Evolutionary conservation across 2,888 invertebrate genomes (phyloP), one percentile per base, ranked within the genome.

Genomic region (Drosophila incognita): DNA sequence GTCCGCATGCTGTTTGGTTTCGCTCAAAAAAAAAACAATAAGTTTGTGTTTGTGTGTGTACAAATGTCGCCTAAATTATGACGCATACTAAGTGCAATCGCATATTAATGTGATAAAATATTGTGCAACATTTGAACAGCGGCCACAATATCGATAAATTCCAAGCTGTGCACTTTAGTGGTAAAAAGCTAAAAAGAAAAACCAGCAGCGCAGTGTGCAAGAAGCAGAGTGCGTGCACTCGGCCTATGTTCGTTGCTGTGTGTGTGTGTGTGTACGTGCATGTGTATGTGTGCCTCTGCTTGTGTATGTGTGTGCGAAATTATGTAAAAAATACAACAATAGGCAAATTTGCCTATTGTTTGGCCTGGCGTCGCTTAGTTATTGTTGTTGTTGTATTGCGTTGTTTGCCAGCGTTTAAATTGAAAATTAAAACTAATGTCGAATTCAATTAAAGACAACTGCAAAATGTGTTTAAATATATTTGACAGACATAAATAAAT

Each of bases 271-370:
- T 33, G 58, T 61, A 64, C 21, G 46, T 24, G 21, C 15, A 46
- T 69, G 63, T 66, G 59, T 59, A 64, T 36, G 53, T 42, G 59
- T 48, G 57, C n/a, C 35, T 53, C 63, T 31, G 48, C 52, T 52
- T 75, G 46, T 58, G 49, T 65, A 52, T 64, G 46, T 82, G 75
- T 69, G 79, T 83, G 83, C 83, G 53, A 85, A 85, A 85, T 85
- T 84, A 85, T 85, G 83, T 85, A 87, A 85, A 84, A 81, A 56
- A 56, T 38, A 79, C 79, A 83, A 84, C 81, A 84, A 86, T 76
- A 81, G 61, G 56, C 76, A 69, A 58, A 76, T 67, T 69, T 76
- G 76, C 65, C 60, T 70, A 79, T 79, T 74, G 79, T 76, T 72
- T 58, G 62, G 40, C 46, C 38, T 76, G 53, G 63, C 73, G 60